Percentiles rank a stretch among this genome's conserved stretches.
Evolutionary conservation across 2,888 invertebrate species (phyloP).

Genomic region (Cheilosia grossa): DNA sequence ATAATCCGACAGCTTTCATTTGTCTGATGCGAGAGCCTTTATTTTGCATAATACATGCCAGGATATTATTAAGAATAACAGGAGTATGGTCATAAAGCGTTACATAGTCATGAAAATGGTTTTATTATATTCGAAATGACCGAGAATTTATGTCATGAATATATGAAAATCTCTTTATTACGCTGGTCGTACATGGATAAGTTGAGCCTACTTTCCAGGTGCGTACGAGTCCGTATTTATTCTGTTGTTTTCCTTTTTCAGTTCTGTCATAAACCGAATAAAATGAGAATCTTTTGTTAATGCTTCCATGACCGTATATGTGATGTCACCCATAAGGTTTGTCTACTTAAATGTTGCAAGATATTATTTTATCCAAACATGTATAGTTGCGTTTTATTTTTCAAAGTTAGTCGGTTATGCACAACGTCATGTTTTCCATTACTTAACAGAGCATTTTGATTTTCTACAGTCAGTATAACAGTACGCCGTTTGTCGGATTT

Average conservation of each 20-base stretch:
- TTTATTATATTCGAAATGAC: conserved; percentile 55
- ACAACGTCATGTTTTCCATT: too few relatives aligned
- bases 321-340: too few relatives aligned
- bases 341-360: too few relatives aligned
- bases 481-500: too few relatives aligned
- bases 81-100: conserved; percentile 35
- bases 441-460: too few relatives aligned
- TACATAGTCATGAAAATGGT: conserved; percentile 56
- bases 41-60: not conserved
- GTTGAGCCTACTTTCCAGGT: conserved; percentile 20
- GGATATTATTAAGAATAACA: conserved; percentile 3
- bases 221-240: conserved; percentile 4
- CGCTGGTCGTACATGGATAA: conserved; percentile 27
- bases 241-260: not conserved
- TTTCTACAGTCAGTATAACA: too few relatives aligned
- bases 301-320: not conserved
- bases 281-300: too few relatives aligned
- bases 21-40: not conserved
- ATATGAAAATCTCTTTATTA: conserved; percentile 44
- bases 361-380: too few relatives aligned
- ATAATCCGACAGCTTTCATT: not conserved
- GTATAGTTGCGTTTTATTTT: too few relatives aligned
- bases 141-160: conserved; percentile 54
- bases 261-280: too few relatives aligned
- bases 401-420: too few relatives aligned